Evolutionary conservation across 2,888 invertebrate genomes (phyloP).

Genomic region (Pachydiplax longipennis): DNA sequence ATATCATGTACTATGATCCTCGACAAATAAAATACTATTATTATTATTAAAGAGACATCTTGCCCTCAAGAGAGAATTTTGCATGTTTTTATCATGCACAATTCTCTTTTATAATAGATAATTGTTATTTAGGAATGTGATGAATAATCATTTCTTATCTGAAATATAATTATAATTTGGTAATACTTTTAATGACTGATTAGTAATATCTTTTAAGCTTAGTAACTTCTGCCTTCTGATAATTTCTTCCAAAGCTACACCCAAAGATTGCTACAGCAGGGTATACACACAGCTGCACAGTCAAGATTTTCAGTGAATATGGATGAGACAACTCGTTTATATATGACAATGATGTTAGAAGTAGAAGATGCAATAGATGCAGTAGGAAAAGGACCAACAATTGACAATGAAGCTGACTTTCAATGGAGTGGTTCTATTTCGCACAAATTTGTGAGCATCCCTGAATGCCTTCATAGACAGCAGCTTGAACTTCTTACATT

Average conservation of each 20-base stretch:
- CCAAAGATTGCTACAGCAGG: background rate
- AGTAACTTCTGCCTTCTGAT: background rate
- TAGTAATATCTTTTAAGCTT: background rate
- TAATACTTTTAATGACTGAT: background rate
- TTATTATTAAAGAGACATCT: no score
- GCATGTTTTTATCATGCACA: no score
- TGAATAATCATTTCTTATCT: no score
- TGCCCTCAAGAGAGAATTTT: no score
- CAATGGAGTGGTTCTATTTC: slow-evolving; percentile 47
- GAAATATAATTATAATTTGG: no score
- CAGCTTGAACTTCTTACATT: background rate
- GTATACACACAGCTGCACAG: background rate
- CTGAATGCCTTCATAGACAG: slow-evolving; percentile 10
- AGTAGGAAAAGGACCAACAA: slow-evolving; percentile 62
- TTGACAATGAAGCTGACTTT: slow-evolving; percentile 50
- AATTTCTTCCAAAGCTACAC: background rate
- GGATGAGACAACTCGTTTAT: slow-evolving; percentile 1
- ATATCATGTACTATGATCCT: no score
- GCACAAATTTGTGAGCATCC: slow-evolving; percentile 1
- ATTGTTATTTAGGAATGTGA: no score
- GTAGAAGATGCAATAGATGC: slow-evolving; percentile 30
- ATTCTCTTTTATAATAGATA: no score
- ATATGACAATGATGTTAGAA: slow-evolving; percentile 14
- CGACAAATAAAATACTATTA: no score
- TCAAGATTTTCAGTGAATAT: background rate